Evolutionary conservation across 2,888 invertebrate species (phyloP).

Genomic region (Caenorhabditis macrosperma): DNA sequence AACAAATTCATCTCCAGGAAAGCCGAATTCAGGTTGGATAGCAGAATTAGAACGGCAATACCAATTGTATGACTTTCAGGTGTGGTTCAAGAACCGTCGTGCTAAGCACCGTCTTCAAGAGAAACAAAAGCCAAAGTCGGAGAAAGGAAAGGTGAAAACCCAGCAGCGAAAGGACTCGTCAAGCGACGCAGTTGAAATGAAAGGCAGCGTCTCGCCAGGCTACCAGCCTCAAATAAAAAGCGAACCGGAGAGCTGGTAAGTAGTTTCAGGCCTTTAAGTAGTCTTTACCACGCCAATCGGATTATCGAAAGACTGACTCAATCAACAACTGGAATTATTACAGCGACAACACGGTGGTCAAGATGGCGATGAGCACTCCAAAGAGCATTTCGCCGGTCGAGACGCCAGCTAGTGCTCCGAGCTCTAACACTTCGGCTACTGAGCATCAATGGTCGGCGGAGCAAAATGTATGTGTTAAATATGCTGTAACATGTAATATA

Average conservation of each 20-base stretch:
- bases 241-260: conserved; percentile 67
- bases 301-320: conserved; percentile 28
- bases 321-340: conserved; percentile 25
- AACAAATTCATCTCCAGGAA: conserved; percentile 76
- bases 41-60: background rate
- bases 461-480: conserved; percentile 13
- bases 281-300: conserved; percentile 39
- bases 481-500: background rate
- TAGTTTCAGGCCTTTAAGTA: conserved; percentile 18
- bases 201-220: conserved; percentile 41
- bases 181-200: background rate
- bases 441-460: conserved; percentile 45
- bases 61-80: conserved; percentile 61
- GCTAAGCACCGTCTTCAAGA: conserved; percentile 78
- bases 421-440: conserved; percentile 35
- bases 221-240: conserved; percentile 64
- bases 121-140: conserved; percentile 73
- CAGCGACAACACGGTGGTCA: conserved; percentile 38
- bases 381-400: conserved; percentile 59
- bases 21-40: conserved; percentile 73
- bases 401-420: conserved; percentile 36
- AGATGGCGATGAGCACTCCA: conserved; percentile 40
- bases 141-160: conserved; percentile 35
- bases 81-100: conserved; percentile 79
- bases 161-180: conserved; percentile 14